Conservation (phyloP, 2,797 vertebrate genomes). For the Oryzias sinensis region DNA sequence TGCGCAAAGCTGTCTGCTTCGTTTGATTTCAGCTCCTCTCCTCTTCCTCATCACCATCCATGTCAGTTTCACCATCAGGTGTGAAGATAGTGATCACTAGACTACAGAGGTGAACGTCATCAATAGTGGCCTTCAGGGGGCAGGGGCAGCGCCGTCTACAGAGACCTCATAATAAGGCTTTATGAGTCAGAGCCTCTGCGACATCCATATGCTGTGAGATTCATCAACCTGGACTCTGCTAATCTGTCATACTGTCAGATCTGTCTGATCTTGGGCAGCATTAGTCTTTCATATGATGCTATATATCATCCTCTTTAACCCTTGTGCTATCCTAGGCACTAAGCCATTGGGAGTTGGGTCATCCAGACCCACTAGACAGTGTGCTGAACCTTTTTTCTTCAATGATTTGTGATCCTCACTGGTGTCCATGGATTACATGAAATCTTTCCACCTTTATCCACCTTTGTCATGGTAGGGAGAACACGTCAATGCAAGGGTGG, state of each 20-base stretch:
- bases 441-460: no score
- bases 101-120: constrained; percentile 52
- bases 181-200: constrained; percentile 27
- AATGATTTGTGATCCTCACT: no score
- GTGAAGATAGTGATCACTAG: constrained; percentile 39
- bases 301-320: constrained; percentile 45
- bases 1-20: constrained; percentile 21
- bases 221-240: constrained; percentile 27
- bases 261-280: constrained; percentile 20
- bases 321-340: no score
- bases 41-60: constrained; percentile 44
- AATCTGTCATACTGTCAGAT: constrained; percentile 38
- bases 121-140: constrained; percentile 53
- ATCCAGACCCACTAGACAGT: no score
- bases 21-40: constrained; percentile 32
- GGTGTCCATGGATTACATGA: no score
- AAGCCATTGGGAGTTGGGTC: no score
- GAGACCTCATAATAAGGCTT: constrained; percentile 51
- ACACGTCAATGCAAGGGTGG: no score
- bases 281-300: constrained; percentile 33
- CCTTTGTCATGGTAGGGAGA: no score
- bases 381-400: no score
- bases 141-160: constrained; percentile 25
- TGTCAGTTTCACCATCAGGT: constrained; percentile 47
- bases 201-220: constrained; percentile 24